phyloP scores from a whole-genome alignment of 2,797 vertebrate species.

The Pseudochirops cupreus region DNA sequence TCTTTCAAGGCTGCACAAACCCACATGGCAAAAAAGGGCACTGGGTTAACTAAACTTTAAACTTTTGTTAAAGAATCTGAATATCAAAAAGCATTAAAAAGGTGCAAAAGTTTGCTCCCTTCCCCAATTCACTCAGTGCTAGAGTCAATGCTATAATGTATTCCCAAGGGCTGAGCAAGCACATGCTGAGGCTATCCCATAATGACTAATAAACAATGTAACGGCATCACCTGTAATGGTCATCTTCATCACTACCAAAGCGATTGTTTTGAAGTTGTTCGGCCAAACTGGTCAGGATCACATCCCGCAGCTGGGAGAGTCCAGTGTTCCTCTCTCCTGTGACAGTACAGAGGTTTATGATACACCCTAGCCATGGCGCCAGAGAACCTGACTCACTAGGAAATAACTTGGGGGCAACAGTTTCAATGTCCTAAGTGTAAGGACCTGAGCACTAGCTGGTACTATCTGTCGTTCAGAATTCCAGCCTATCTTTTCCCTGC shows the following conservation, averaged over 20 bases:
- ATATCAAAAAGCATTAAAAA: not conserved
- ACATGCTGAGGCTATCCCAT: slow-evolving; percentile 11
- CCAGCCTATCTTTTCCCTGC: not conserved
- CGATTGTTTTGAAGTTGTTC: slow-evolving; percentile 98
- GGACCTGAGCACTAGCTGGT: not conserved
- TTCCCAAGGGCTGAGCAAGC: not conserved
- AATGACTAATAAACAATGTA: not conserved
- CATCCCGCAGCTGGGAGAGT: slow-evolving; percentile 95
- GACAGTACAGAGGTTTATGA: slow-evolving; percentile 64
- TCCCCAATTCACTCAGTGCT: not conserved
- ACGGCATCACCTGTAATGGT: slow-evolving; percentile 93
- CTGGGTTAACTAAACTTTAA: not conserved
- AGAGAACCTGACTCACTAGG: slow-evolving; percentile 21
- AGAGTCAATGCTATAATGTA: not conserved
- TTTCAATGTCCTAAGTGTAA: not conserved
- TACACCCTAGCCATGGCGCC: not conserved
- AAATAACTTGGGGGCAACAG: not conserved
- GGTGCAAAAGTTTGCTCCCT: not conserved
- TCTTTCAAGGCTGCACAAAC: not conserved
- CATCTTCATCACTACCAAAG: slow-evolving; percentile 98
- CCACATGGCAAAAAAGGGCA: not conserved
- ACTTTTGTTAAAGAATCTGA: not conserved
- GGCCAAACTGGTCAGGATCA: slow-evolving; percentile 95
- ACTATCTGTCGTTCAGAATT: not conserved
- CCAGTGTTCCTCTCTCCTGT: slow-evolving; percentile 96